Percentiles rank a stretch among this genome's conserved stretches.
These are phyloP conservation scores for Stomorhina lunata DNA, from an alignment of 2,888 invertebrate genomes.

Conservation along the genomic window DNA sequence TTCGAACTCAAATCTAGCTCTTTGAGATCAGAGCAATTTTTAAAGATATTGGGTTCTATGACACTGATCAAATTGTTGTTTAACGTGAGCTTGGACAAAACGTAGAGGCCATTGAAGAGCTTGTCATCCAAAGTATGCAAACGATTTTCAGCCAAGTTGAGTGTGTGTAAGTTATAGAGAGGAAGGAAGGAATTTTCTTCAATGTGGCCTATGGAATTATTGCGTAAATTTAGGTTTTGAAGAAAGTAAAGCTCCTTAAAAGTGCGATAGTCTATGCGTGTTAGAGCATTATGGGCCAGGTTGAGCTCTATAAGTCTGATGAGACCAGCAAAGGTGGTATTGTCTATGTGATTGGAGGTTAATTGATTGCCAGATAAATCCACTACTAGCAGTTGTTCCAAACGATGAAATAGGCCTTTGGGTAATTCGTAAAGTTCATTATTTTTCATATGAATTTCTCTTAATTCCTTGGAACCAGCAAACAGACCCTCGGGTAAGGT, in stretches of 20 bases:
- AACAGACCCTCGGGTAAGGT: slow-evolving; percentile 91
- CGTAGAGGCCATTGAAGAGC: slow-evolving; percentile 91
- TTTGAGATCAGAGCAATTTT: slow-evolving; percentile 92
- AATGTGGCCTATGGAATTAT: slow-evolving; percentile 93
- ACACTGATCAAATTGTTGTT: slow-evolving; percentile 91
- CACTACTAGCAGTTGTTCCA: slow-evolving; percentile 91
- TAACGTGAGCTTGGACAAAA: slow-evolving; percentile 90
- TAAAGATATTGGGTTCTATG: slow-evolving; percentile 90
- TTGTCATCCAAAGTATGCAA: slow-evolving; percentile 90
- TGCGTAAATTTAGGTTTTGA: slow-evolving; percentile 91
- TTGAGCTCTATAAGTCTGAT: slow-evolving; percentile 92
- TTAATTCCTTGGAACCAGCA: slow-evolving; percentile 88
- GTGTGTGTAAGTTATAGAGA: slow-evolving; percentile 92
- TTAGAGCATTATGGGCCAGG: slow-evolving; percentile 90
- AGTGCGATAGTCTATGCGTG: slow-evolving; percentile 89
- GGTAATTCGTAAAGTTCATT: slow-evolving; percentile 92
- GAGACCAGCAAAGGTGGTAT: slow-evolving; percentile 92
- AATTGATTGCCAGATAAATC: slow-evolving; percentile 92
- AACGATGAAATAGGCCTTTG: slow-evolving; percentile 89
- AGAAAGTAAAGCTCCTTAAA: slow-evolving; percentile 93
- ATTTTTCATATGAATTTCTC: slow-evolving; percentile 91
- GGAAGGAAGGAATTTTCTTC: slow-evolving; percentile 93
- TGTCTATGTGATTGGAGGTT: slow-evolving; percentile 91
- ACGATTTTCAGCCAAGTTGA: slow-evolving; percentile 93
- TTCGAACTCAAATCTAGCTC: slow-evolving; percentile 94